Evolutionary conservation across 2,888 invertebrate genomes (phyloP).

Genomic region (Itoplectis maculator): DNA sequence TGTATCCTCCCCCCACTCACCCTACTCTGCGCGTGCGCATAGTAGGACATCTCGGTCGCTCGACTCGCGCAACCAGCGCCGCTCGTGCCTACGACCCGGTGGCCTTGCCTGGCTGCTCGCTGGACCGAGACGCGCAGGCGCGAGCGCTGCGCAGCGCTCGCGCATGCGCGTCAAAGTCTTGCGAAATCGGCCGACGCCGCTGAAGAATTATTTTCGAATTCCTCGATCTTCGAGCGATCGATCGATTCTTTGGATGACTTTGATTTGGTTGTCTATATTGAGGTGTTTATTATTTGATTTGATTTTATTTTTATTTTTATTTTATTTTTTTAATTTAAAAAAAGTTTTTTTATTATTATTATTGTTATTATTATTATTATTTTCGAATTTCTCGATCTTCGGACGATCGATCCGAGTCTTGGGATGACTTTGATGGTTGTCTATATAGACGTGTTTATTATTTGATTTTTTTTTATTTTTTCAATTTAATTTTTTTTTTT

Average conservation of each 20-base stretch:
- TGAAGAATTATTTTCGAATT: conserved; percentile 46
- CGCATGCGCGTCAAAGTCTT: conserved; percentile 38
- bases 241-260: conserved; percentile 26
- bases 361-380: too few species aligned
- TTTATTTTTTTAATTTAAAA: too few species aligned
- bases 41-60: conserved; percentile 25
- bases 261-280: conserved; percentile 1
- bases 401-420: too few species aligned
- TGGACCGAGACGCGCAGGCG: conserved; percentile 79
- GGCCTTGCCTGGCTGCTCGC: conserved; percentile 78
- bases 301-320: too few species aligned
- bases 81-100: conserved; percentile 77
- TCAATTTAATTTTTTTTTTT: too few species aligned
- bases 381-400: conserved; percentile 34
- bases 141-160: conserved; percentile 39
- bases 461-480: too few species aligned
- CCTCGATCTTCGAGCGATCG: too few species aligned
- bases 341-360: too few species aligned
- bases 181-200: conserved; percentile 57
- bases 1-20: conserved; percentile 42
- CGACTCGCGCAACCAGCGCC: conserved; percentile 70
- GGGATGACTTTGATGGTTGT: conserved; percentile 16
- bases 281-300: too few species aligned
- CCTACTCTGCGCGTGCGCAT: conserved; percentile 41
- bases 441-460: too few species aligned